Percentiles rank a stretch among this genome's conserved stretches.
These are phyloP conservation scores for Dasyornis broadbenti DNA, from an alignment of 2,113 vertebrate genomes.

Conservation along the genomic window DNA sequence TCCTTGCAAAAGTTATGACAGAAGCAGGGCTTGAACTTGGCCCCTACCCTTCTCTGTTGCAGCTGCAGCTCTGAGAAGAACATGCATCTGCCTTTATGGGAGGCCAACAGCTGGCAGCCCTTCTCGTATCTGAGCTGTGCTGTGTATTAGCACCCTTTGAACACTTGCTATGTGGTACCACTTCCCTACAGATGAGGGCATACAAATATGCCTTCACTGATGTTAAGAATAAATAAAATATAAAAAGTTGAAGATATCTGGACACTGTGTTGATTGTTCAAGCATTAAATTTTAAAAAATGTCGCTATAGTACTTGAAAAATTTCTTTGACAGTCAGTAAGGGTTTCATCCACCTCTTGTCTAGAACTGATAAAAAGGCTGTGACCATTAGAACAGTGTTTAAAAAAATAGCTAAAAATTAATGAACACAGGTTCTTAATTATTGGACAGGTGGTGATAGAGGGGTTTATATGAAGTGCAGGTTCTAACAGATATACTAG, in stretches of 20 bases:
- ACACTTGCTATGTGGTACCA: background rate
- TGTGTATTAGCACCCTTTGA: background rate
- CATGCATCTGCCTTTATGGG: rapidly evolving
- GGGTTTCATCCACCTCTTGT: background rate
- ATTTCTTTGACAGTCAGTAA: background rate
- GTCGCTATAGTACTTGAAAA: background rate
- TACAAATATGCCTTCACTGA: background rate
- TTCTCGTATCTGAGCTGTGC: background rate
- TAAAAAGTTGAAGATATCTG: background rate
- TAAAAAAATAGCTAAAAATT: background rate
- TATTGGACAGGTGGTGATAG: background rate
- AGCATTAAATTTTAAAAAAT: background rate
- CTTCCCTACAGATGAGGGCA: background rate
- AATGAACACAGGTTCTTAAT: background rate
- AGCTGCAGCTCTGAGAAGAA: background rate
- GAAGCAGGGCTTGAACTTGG: background rate
- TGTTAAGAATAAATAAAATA: background rate
- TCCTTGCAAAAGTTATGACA: background rate
- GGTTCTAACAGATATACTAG: background rate
- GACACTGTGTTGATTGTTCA: background rate
- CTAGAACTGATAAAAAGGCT: background rate
- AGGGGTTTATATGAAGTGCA: background rate
- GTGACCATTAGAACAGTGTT: background rate
- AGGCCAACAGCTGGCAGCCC: background rate
- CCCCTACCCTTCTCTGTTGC: background rate